phyloP scores from a whole-genome alignment of 1,140 invertebrate genomes.

The Drosophila ambigua region DNA sequence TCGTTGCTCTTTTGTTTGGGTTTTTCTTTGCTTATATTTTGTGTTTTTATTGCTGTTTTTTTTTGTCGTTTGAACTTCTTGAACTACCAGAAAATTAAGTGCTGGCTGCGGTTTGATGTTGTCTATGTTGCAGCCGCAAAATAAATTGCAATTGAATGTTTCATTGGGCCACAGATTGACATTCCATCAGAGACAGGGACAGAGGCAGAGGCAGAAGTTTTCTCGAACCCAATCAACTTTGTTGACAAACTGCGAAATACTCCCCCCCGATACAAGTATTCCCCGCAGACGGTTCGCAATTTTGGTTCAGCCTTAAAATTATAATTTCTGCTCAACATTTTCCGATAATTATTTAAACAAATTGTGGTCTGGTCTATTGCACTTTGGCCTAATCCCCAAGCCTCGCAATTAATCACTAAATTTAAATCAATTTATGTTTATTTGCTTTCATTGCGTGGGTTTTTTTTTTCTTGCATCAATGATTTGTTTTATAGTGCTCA shows the following conservation, averaged over 20 bases:
- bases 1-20: neutral
- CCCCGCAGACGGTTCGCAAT: too few species aligned
- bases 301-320: slow-evolving; percentile 13
- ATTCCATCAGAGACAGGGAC: neutral
- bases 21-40: neutral
- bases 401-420: slow-evolving; percentile 36
- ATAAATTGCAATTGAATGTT: slow-evolving; percentile 56
- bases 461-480: too few species aligned
- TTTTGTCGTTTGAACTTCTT: neutral
- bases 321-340: slow-evolving; percentile 6
- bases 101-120: slow-evolving; percentile 32
- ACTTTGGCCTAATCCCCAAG: neutral
- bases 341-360: slow-evolving; percentile 24
- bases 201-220: slow-evolving; percentile 1
- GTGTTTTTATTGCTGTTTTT: neutral
- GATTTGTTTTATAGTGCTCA: too few species aligned
- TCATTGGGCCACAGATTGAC: slow-evolving; percentile 14
- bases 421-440: slow-evolving; percentile 34
- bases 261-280: too few species aligned
- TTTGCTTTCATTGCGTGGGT: neutral
- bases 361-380: slow-evolving; percentile 16
- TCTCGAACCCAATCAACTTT: neutral
- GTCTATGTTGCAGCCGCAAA: slow-evolving; percentile 31
- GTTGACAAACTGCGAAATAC: neutral
- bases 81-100: slow-evolving; percentile 5